phyloP scores from a whole-genome alignment of 2,888 invertebrate genomes.

The Caenorhabditis sp. region DNA sequence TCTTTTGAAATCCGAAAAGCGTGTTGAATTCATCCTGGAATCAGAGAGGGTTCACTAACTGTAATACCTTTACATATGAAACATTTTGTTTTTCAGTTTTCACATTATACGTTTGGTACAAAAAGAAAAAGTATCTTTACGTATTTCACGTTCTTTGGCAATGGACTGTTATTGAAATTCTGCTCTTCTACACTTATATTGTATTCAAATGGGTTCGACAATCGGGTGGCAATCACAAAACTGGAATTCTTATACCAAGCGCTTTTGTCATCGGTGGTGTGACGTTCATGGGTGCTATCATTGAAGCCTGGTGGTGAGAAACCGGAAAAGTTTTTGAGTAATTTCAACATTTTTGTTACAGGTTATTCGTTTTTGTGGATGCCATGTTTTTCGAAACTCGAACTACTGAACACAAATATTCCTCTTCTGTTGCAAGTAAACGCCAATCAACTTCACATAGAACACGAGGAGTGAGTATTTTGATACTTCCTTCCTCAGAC shows the following conservation, averaged over 20 bases:
- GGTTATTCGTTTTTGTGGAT: slow-evolving; percentile 51
- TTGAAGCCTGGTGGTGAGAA: slow-evolving; percentile 49
- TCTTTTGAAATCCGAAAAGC: too few species aligned
- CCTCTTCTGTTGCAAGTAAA: slow-evolving; percentile 8
- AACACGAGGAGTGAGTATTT: background rate
- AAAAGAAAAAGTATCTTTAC: slow-evolving; percentile 21
- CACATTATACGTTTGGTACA: slow-evolving; percentile 38
- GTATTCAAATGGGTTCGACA: slow-evolving; percentile 18
- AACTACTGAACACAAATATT: slow-evolving; percentile 1
- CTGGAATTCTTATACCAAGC: slow-evolving; percentile 31
- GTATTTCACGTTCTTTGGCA: slow-evolving; percentile 47
- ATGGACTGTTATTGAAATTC: slow-evolving; percentile 43
- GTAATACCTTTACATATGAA: too few species aligned
- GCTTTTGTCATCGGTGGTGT: slow-evolving; percentile 26
- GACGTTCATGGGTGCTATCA: slow-evolving; percentile 17
- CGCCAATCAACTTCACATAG: background rate
- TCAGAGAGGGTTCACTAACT: too few species aligned
- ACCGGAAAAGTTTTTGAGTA: too few species aligned
- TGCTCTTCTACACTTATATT: slow-evolving; percentile 24
- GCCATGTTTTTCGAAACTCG: slow-evolving; percentile 39
- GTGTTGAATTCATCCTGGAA: too few species aligned
- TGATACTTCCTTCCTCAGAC: background rate
- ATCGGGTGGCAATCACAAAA: background rate
- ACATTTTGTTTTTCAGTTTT: too few species aligned
- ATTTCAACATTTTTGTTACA: slow-evolving; percentile 8